Evolutionary conservation across 2,797 vertebrate genomes (phyloP).

Genomic region (Sarcophilus harrisii): DNA sequence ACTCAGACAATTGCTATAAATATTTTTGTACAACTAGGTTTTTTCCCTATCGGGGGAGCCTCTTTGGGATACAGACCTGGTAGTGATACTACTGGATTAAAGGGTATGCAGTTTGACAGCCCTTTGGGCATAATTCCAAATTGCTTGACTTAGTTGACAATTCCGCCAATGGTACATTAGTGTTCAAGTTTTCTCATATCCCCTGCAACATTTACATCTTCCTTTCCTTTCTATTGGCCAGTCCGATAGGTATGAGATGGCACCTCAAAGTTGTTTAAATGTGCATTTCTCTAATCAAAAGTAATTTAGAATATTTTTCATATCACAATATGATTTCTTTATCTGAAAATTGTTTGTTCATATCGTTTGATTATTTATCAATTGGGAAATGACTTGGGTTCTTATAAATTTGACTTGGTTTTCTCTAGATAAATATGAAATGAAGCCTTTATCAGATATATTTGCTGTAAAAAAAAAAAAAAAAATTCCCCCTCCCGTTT

Average conservation of each 20-base stretch:
- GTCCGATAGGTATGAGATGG: background rate
- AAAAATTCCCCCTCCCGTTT: background rate
- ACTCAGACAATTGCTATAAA: background rate
- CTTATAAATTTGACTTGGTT: background rate
- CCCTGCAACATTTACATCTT: background rate
- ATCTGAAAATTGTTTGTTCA: background rate
- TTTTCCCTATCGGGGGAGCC: background rate
- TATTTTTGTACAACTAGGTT: background rate
- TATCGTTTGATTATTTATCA: background rate
- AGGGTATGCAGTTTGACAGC: background rate
- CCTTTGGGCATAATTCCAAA: background rate
- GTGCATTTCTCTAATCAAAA: background rate
- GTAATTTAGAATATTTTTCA: background rate
- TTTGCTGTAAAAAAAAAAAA: background rate
- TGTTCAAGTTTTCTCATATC: background rate
- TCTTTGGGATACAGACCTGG: background rate
- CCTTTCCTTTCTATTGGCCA: background rate
- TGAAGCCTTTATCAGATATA: background rate
- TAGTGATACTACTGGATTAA: background rate
- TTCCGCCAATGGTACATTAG: background rate
- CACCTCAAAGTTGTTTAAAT: background rate
- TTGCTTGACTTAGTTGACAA: background rate
- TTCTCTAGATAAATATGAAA: background rate
- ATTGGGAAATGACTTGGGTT: background rate
- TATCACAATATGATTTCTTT: background rate